These are phyloP conservation scores for Hemiscyllium ocellatum DNA, from an alignment of 2,113 vertebrate genomes.

Conservation along the genomic window DNA sequence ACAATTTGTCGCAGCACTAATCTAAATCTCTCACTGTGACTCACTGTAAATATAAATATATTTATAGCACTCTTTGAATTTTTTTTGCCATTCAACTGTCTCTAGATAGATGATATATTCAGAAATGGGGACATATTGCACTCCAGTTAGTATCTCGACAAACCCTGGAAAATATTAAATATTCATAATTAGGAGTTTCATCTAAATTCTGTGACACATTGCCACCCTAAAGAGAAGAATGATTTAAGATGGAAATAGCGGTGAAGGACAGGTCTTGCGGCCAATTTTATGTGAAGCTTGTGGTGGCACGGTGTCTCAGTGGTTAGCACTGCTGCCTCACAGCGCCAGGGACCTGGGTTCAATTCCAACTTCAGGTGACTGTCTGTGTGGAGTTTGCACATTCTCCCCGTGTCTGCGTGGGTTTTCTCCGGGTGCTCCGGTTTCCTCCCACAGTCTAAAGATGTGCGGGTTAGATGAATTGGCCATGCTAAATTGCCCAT, in stretches of 20 bases:
- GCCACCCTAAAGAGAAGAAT: background rate
- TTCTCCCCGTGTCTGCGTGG: too few species aligned
- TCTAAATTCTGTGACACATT: background rate
- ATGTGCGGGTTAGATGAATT: too few species aligned
- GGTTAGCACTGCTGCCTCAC: too few species aligned
- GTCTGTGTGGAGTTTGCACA: too few species aligned
- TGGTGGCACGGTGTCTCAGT: background rate
- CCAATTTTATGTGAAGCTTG: background rate
- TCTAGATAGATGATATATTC: background rate
- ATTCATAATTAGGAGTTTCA: background rate
- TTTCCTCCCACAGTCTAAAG: too few species aligned
- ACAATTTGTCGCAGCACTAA: background rate
- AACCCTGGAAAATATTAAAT: background rate
- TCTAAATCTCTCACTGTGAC: constrained; percentile 22
- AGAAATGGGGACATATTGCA: background rate
- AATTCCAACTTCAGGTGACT: too few species aligned
- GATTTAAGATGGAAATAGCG: background rate
- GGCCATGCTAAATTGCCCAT: too few species aligned
- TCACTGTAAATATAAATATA: constrained; percentile 35
- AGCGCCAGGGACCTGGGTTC: too few species aligned
- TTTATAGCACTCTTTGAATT: constrained; percentile 20
- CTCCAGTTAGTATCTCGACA: too few species aligned
- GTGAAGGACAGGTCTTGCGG: background rate
- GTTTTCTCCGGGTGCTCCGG: too few species aligned
- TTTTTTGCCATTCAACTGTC: background rate